Evolutionary conservation across 1,140 invertebrate genomes (phyloP).

Genomic region (Lepidurus packardi): DNA sequence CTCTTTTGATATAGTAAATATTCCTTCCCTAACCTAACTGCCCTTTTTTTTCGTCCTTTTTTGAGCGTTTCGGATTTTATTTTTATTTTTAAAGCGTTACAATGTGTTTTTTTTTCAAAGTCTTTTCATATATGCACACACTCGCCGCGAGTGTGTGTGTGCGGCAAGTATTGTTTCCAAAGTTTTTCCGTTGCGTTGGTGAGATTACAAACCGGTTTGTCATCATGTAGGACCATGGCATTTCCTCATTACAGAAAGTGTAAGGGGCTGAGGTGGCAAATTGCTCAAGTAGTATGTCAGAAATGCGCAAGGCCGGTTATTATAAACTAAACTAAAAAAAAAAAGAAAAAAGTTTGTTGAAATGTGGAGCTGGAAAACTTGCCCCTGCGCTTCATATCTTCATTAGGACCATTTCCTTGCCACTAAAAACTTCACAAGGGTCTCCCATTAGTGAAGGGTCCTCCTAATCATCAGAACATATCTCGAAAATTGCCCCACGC

Average conservation of each 20-base stretch:
- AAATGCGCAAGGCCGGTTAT: background rate
- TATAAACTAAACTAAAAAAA: background rate
- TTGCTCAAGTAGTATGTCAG: background rate
- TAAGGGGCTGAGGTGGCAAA: background rate
- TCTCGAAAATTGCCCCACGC: background rate
- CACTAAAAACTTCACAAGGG: background rate
- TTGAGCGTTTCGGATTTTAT: background rate
- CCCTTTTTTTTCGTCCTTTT: background rate
- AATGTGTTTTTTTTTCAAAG: background rate
- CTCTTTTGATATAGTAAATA: background rate
- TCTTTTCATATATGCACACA: no score
- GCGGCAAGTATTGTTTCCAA: background rate
- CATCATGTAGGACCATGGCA: background rate
- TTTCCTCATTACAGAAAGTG: slow-evolving; percentile 18
- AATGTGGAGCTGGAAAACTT: no score
- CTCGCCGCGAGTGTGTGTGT: background rate
- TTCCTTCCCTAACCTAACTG: background rate
- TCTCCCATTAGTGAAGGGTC: slow-evolving; percentile 17
- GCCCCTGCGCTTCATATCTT: slow-evolving; percentile 5
- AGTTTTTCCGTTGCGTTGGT: background rate
- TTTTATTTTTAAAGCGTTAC: background rate
- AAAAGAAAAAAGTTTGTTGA: background rate
- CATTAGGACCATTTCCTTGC: background rate
- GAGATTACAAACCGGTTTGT: slow-evolving; percentile 3
- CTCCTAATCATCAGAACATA: slow-evolving; percentile 11